These are phyloP conservation scores for Mus minutoides DNA, from an alignment of 2,797 vertebrate species.

Conservation along the genomic window DNA sequence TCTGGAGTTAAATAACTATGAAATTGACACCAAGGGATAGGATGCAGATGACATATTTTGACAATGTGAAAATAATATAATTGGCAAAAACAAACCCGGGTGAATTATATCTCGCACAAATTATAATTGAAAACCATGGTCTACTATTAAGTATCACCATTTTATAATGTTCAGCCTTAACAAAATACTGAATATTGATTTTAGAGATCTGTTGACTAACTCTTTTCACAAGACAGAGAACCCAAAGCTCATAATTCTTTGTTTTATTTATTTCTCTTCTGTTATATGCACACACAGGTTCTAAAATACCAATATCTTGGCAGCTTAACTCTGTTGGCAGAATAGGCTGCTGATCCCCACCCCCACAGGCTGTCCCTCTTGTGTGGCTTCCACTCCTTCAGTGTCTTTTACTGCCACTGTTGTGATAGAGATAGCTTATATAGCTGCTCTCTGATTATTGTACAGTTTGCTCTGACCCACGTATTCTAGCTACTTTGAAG, in stretches of 20 bases:
- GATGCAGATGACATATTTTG: not conserved
- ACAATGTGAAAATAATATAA: constrained; percentile 33
- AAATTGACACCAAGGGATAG: not conserved
- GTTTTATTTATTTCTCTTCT: not conserved
- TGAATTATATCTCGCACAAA: not conserved
- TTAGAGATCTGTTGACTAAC: not conserved
- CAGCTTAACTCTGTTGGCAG: not conserved
- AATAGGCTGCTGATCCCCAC: not conserved
- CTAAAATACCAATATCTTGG: not conserved
- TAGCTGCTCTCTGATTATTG: not conserved
- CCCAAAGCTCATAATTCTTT: not conserved
- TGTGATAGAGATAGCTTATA: not conserved
- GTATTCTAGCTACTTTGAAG: not conserved
- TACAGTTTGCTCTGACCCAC: constrained; percentile 32
- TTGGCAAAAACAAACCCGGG: not conserved
- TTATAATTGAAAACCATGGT: not conserved
- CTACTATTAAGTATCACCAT: not conserved
- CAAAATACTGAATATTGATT: not conserved
- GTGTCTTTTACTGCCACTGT: not conserved
- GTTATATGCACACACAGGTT: not conserved
- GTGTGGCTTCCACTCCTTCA: not conserved
- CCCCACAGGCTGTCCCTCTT: not conserved
- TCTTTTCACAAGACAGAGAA: not conserved
- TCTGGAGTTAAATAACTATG: not conserved
- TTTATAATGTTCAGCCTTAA: constrained; percentile 14